A percentile compares a stretch with the other conserved stretches of the same genome.
These are phyloP conservation scores for Anagrus nilaparvatae DNA, from an alignment of 1,140 invertebrate species.

Conservation along the genomic window DNA sequence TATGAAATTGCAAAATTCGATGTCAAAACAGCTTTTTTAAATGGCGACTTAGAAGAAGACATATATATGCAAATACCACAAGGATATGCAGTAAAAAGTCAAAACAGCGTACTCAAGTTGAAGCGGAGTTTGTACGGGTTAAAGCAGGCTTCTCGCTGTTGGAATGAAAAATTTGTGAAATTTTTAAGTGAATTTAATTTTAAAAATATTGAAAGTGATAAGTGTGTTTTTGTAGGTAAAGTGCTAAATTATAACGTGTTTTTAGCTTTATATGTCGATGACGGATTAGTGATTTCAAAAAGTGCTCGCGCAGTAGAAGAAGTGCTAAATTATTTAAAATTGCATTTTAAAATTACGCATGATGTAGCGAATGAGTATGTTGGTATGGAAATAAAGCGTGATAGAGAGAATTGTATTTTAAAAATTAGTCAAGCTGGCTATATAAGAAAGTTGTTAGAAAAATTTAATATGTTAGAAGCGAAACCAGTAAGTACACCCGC, in stretches of 20 bases:
- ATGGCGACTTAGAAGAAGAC: slow-evolving; percentile 11
- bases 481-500: slow-evolving; percentile 11
- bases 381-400: slow-evolving; percentile 25
- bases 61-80: slow-evolving; percentile 17
- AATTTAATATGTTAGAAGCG: slow-evolving; percentile 12
- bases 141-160: slow-evolving; percentile 15
- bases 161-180: slow-evolving; percentile 16
- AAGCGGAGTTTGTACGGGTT: slow-evolving; percentile 19
- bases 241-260: slow-evolving; percentile 10
- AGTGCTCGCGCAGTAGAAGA: too few relatives aligned
- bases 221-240: slow-evolving; percentile 10
- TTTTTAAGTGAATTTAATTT: slow-evolving; percentile 14
- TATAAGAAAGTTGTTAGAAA: slow-evolving; percentile 10
- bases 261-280: slow-evolving; percentile 14
- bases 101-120: slow-evolving; percentile 13
- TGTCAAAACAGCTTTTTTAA: slow-evolving; percentile 14
- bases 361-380: slow-evolving; percentile 18
- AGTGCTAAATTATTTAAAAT: too few relatives aligned
- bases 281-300: slow-evolving; percentile 8
- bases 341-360: slow-evolving; percentile 2
- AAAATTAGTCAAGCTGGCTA: slow-evolving; percentile 14
- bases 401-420: slow-evolving; percentile 10
- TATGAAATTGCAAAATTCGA: slow-evolving; percentile 12
- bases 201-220: slow-evolving; percentile 11
- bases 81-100: neutral